Conservation (phyloP, 2,797 vertebrate genomes). For the Morus bassanus region DNA sequence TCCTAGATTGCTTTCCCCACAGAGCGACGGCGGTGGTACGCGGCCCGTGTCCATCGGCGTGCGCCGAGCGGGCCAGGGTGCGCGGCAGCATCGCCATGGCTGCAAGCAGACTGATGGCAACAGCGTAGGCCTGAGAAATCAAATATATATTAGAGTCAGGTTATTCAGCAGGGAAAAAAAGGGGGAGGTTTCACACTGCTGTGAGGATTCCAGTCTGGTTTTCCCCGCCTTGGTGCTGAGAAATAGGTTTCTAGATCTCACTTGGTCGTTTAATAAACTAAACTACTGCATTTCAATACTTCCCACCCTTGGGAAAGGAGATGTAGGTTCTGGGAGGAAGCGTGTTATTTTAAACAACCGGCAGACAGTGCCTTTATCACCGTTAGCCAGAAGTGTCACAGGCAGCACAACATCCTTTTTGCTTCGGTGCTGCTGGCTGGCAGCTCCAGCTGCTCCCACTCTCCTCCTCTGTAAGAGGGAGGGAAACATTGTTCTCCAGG, state of each 20-base stretch:
- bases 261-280: neutral
- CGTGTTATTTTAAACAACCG: neutral
- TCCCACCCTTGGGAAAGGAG: neutral
- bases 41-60: accelerated
- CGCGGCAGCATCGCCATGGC: neutral
- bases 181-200: neutral
- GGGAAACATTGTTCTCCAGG: neutral
- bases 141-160: too few species aligned
- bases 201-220: neutral
- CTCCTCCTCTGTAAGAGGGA: neutral
- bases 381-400: neutral
- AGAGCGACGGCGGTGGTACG: accelerated
- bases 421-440: neutral
- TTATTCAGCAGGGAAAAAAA: neutral
- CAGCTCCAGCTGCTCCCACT: neutral
- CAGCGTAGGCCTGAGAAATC: neutral
- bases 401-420: neutral
- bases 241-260: neutral
- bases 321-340: neutral
- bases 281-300: neutral
- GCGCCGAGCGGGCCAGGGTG: accelerated
- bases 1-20: neutral
- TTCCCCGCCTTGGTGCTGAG: neutral
- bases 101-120: neutral
- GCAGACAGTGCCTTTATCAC: neutral